Evolutionary conservation across 2,888 invertebrate genomes (phyloP).

Genomic region (Deroplatys truncata): DNA sequence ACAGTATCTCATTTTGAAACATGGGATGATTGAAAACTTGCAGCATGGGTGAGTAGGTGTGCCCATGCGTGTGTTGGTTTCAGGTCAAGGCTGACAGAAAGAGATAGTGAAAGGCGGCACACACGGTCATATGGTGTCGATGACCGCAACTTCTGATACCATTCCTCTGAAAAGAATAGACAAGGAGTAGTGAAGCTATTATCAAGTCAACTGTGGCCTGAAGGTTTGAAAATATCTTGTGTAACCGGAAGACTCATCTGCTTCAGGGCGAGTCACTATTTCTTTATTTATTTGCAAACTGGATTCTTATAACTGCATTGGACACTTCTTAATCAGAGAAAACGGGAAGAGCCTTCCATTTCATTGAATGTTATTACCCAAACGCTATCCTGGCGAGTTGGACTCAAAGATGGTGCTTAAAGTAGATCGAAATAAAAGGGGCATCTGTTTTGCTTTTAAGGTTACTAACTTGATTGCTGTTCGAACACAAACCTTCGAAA

Average conservation of each 20-base stretch:
- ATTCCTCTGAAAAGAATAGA: not conserved
- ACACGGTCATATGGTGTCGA: not conserved
- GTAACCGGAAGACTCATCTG: not conserved
- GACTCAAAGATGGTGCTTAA: too few species aligned
- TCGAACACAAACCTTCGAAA: too few species aligned
- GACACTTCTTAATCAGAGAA: not conserved
- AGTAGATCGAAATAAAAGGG: too few species aligned
- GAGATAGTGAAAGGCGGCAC: not conserved
- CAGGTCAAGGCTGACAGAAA: not conserved
- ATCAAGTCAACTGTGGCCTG: not conserved
- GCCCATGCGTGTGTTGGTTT: not conserved
- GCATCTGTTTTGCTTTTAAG: too few species aligned
- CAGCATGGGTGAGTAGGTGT: not conserved
- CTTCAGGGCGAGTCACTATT: not conserved
- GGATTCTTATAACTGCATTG: not conserved
- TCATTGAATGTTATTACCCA: not conserved
- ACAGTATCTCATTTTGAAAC: not conserved
- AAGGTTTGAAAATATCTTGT: not conserved
- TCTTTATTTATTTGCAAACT: not conserved
- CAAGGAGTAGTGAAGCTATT: not conserved
- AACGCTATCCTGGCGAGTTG: too few species aligned
- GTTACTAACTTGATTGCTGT: too few species aligned
- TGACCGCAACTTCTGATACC: not conserved
- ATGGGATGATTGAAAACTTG: not conserved
- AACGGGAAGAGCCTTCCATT: not conserved